Evolutionary conservation across 2,797 vertebrate species (phyloP).

Genomic region (Trichosurus vulpecula): DNA sequence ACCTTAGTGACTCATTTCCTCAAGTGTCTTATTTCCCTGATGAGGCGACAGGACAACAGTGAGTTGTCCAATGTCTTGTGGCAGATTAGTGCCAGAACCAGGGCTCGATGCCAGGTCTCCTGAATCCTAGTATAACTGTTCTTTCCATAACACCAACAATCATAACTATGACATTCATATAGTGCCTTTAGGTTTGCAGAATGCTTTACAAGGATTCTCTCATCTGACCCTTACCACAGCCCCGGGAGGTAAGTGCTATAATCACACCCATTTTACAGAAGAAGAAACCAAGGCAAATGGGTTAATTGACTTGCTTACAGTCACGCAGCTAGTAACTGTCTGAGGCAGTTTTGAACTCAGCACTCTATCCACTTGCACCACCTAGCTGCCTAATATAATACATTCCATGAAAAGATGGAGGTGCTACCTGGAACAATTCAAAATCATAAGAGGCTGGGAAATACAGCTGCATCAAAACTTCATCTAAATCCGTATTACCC

Average conservation of each 20-base stretch:
- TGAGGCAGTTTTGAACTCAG: neutral
- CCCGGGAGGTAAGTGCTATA: neutral
- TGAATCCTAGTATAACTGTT: no score
- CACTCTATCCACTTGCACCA: neutral
- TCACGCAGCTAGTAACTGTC: neutral
- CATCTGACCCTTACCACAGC: neutral
- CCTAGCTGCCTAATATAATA: neutral
- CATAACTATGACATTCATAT: neutral
- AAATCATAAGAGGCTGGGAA: neutral
- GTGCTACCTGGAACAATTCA: neutral
- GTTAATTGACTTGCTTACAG: neutral
- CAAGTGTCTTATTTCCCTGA: neutral
- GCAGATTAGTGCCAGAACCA: neutral
- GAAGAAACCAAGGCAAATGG: neutral
- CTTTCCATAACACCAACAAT: neutral
- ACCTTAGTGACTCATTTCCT: neutral
- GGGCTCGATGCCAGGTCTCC: neutral
- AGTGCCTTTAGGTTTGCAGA: neutral
- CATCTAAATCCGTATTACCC: neutral
- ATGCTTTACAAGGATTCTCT: neutral
- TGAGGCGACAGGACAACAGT: neutral
- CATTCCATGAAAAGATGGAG: neutral
- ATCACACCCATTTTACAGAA: neutral
- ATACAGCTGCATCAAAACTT: neutral
- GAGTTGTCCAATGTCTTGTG: neutral